A percentile compares a stretch with the other conserved stretches of the same genome.
phyloP scores from a whole-genome alignment of 2,888 invertebrate species.

The Sussaba pulchella region DNA sequence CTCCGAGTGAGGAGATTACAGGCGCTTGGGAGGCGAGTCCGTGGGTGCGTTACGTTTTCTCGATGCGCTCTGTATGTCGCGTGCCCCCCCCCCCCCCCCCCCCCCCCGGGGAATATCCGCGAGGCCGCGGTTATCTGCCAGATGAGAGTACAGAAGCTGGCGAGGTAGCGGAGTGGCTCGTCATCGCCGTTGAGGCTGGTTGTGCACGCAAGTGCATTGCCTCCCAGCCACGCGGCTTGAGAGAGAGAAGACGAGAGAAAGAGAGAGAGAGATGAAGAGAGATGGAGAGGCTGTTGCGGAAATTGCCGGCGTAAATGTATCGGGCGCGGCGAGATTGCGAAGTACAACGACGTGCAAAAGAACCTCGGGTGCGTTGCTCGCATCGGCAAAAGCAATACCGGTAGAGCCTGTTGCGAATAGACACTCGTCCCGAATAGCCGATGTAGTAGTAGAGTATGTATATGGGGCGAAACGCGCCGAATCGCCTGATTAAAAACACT shows the following conservation, averaged over 20 bases:
- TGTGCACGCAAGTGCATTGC: constrained; percentile 42
- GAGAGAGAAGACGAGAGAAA: neutral
- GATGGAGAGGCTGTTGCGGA: constrained; percentile 38
- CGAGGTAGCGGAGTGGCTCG: constrained; percentile 47
- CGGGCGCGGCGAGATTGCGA: constrained; percentile 44
- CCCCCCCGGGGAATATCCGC: constrained; percentile 44
- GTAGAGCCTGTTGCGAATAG: constrained; percentile 39
- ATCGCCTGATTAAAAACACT: too few relatives aligned
- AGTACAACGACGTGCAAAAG: constrained; percentile 11
- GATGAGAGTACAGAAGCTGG: constrained; percentile 16
- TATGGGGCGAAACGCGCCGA: too few relatives aligned
- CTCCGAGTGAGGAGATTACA: constrained; percentile 25
- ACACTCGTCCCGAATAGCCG: neutral
- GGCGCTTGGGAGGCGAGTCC: constrained; percentile 35
- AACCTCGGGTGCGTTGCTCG: constrained; percentile 28
- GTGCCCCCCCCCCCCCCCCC: too few relatives aligned
- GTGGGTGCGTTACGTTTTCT: constrained; percentile 63
- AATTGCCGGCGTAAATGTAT: constrained; percentile 60
- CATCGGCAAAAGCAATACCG: constrained; percentile 50
- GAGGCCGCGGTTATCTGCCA: constrained; percentile 39
- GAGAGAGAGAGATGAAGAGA: constrained; percentile 4
- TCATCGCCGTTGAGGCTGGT: constrained; percentile 50
- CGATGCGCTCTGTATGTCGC: constrained; percentile 64
- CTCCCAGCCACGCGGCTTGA: constrained; percentile 10
- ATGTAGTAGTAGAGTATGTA: neutral